Base-by-base conservation (phyloP, 2,113 vertebrate genomes). In the Cromileptes altivelis region DNA sequence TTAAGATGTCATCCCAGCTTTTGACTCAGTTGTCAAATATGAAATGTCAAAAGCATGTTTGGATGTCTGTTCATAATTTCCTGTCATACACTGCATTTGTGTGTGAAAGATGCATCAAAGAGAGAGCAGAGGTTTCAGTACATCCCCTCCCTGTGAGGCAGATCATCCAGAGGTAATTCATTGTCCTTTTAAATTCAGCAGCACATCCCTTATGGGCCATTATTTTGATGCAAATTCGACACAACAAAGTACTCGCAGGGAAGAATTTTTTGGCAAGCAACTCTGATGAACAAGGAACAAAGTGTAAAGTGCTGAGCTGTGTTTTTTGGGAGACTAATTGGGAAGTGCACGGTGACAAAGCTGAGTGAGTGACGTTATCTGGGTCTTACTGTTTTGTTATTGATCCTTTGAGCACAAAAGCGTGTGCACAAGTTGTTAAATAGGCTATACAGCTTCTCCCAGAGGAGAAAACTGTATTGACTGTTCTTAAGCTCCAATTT, bases 141-240 rank as follows among this genome's bases (percentile, higher is more conserved):
- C 40, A 40, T 75, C 58, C 27, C 3, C 68, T 4, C 30, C 27
- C 70, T 27, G 61, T 58, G 56, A 85, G 67, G 81, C 55, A 61
- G 72, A 78, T 85, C 78, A 85, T 61, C 49, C n/a, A 1, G 77
- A 85, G 72, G 85, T 91, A 90, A 92, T 88, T 88, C 71, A 64
- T 77, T 78, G 82, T 80, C 80, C 82, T 81, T 88, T 90, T 89
- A 87, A 85, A 92, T 91, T 91, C 86, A 79, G 75, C 58, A 19
- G 56, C 37, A 63, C 70, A 70, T 81, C 70, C 84, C 88, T 77
- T 60, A 81, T 78, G 79, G 84, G 81, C 82, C 81, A 85, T 89
- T 92, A 90, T 88, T 89, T 88, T 87, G 81, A 91, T 90, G 88
- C 85, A 90, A 88, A 91, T 87, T 75, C 21, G 21, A 88, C 82